Evolutionary conservation across 2,888 invertebrate species (phyloP), one percentile per base, ranked within the genome.

Genomic region (Zygaena filipendulae): DNA sequence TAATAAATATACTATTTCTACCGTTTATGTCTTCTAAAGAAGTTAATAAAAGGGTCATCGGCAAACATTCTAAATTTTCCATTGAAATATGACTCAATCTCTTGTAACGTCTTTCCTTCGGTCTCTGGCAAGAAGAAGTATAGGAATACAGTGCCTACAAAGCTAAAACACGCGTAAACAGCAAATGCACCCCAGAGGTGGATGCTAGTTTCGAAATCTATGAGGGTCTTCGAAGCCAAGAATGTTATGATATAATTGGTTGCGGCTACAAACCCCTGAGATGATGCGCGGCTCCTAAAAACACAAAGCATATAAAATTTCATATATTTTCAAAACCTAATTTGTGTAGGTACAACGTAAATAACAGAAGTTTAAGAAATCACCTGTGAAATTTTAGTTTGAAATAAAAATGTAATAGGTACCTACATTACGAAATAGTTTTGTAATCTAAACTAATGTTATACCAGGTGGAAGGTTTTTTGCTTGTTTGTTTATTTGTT

Each of bases 81-180:
- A 7, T 30, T 33, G 37, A 75, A 82, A 34, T 61, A 69, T 0
- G 57, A 51, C 45, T 83, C 82, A 8, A 83, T 82, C 40, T 82
- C 79, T 49, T 75, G 69, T 7, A 83, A 57, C 0, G 67, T 55
- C 29, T 68, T 75, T 0, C 81, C 81, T 60, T 84, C 83, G 0
- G 84, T 84, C 51, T 84, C 83, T 16, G 82, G 82, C 35, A 84
- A 46, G 33, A 67, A 69, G 45, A 81, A 75, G 48, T 81, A 83
- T 3, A 83, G 53, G 35, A 72, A 81, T 5, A 82, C 42, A 2
- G 81, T 62, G 13, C 83, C 84, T 0, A 68, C 24, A 23, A 71
- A 62, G 8, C 70, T 70, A 22, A 80, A 68, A 2, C 40, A 47
- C 3, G 82, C 72, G 42, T 82, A 83, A 1, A 80, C 54, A 4